phyloP scores from a whole-genome alignment of 2,888 invertebrate species.

The Sacculina carcini region DNA sequence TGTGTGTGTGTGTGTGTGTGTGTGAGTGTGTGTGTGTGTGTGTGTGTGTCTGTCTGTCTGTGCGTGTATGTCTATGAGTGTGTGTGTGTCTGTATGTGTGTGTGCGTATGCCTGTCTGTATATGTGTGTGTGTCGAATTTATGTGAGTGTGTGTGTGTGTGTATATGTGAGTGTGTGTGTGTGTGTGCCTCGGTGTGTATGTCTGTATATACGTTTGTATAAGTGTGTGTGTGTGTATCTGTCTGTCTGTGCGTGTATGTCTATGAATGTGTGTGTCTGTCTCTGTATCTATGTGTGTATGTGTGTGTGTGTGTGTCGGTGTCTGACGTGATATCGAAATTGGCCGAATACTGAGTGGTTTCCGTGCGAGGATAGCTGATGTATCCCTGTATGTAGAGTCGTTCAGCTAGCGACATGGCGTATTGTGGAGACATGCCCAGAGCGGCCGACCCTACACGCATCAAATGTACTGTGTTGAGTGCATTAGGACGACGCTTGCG shows the following conservation, averaged over 20 bases:
- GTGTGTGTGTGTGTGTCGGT: too few relatives aligned
- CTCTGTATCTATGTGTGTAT: too few relatives aligned
- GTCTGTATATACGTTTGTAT: too few relatives aligned
- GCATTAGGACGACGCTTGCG: constrained; percentile 62
- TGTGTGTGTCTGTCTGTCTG: too few relatives aligned
- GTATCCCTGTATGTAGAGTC: constrained; percentile 83
- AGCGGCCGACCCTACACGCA: constrained; percentile 68
- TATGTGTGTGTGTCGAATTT: background rate
- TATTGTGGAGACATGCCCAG: constrained; percentile 76
- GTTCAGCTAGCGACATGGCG: constrained; percentile 73
- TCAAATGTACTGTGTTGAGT: constrained; percentile 84
- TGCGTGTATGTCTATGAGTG: too few relatives aligned
- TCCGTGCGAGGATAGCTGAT: constrained; percentile 97
- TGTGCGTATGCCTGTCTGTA: background rate
- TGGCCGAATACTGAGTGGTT: constrained; percentile 83
- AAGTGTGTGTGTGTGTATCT: too few relatives aligned
- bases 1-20: background rate
- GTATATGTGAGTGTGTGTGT: too few relatives aligned
- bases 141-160: too few relatives aligned
- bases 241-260: too few relatives aligned
- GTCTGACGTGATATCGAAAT: constrained; percentile 65
- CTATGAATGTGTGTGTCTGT: too few relatives aligned
- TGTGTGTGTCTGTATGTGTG: background rate
- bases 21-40: background rate
- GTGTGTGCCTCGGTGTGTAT: too few relatives aligned